Conservation (phyloP, 2,113 vertebrate species). For the Elaphurus davidianus region DNA sequence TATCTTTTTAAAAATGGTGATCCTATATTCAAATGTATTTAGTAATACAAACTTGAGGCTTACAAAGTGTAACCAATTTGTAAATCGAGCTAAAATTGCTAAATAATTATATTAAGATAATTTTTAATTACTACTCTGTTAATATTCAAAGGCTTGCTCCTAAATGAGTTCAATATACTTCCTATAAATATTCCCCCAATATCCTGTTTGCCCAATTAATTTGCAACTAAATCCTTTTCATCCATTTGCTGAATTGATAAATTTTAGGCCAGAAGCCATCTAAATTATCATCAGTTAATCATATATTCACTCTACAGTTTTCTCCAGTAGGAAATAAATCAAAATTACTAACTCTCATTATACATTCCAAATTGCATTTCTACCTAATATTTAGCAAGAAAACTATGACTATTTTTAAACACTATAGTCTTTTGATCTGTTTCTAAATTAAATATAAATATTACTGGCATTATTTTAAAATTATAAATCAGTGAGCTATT, state of each 20-base stretch:
- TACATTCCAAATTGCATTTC: not conserved
- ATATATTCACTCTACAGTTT: not conserved
- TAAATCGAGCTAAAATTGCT: not conserved
- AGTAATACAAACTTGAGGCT: not conserved
- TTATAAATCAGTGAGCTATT: not conserved
- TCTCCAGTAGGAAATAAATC: not conserved
- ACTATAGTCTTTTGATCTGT: not conserved
- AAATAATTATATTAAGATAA: not conserved
- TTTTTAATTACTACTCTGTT: not conserved
- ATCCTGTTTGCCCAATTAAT: not conserved
- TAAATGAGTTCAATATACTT: not conserved
- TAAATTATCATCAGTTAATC: not conserved
- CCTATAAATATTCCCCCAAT: not conserved
- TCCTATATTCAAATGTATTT: not conserved
- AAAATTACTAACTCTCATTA: not conserved
- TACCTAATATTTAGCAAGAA: not conserved
- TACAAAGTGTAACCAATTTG: not conserved
- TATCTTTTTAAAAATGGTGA: constrained; percentile 2
- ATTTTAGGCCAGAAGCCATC: not conserved
- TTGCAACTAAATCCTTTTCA: not conserved
- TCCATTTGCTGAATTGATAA: not conserved
- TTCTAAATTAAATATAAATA: not conserved
- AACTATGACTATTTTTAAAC: not conserved
- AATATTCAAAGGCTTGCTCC: not conserved
- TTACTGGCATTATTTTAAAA: not conserved